Percentiles rank a stretch among this genome's conserved stretches.
Conservation (phyloP, 2,113 vertebrate species). For the Sigmodon hispidus region DNA sequence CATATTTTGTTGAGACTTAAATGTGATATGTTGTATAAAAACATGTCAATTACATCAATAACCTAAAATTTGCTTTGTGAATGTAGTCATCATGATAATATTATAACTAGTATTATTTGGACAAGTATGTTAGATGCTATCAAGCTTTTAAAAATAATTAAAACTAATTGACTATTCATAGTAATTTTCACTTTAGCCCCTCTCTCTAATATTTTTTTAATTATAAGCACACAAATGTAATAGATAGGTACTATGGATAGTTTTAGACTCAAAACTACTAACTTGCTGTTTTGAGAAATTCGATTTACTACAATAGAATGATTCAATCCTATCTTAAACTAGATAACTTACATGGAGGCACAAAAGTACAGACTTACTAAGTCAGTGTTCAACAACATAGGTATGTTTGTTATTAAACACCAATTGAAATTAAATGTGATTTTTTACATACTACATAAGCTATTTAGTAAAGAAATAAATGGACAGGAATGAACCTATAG, state of each 20-base stretch:
- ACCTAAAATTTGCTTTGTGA: neutral
- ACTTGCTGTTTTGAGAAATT: neutral
- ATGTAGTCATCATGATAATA: neutral
- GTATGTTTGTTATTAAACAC: neutral
- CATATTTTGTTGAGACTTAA: conserved; percentile 12
- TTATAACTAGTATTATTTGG: neutral
- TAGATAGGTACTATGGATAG: neutral
- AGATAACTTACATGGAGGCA: neutral
- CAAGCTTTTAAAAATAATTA: conserved; percentile 4
- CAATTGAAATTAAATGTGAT: conserved; percentile 8
- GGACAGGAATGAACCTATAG: neutral
- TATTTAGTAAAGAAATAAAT: neutral
- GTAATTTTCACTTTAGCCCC: neutral
- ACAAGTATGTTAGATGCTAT: conserved; percentile 1
- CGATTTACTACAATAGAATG: neutral
- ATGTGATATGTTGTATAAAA: neutral
- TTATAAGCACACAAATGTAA: neutral
- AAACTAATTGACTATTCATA: neutral
- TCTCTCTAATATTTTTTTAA: conserved; percentile 15
- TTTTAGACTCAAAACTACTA: conserved; percentile 2
- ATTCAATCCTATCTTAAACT: neutral
- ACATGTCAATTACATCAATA: neutral
- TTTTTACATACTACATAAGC: neutral
- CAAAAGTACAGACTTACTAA: neutral
- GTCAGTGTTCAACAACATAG: neutral